Conservation (phyloP, 2,888 invertebrate species). For the Drosophila maculinotata region DNA sequence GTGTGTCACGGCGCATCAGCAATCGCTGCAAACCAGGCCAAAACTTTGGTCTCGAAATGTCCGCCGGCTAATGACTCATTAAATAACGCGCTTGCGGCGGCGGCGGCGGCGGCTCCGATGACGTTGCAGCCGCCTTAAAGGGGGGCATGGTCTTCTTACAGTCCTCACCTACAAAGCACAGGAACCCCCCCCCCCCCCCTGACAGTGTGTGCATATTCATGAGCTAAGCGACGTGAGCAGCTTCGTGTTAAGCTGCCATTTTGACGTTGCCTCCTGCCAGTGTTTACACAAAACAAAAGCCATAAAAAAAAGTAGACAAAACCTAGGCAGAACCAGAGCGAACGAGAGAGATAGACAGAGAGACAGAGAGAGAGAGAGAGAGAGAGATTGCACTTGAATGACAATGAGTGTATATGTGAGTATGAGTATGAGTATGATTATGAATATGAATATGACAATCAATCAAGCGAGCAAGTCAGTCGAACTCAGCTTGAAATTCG, state of each 20-base stretch:
- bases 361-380: neutral
- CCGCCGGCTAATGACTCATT: conserved; percentile 73
- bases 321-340: neutral
- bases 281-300: conserved; percentile 59
- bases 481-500: conserved; percentile 46
- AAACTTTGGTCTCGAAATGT: conserved; percentile 45
- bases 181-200: neutral
- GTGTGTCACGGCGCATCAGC: conserved; percentile 11
- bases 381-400: conserved; percentile 49
- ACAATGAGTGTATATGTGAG: conserved; percentile 49
- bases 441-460: conserved; percentile 73
- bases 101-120: conserved; percentile 1
- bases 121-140: conserved; percentile 28
- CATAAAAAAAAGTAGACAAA: neutral
- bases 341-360: neutral
- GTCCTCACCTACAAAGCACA: neutral
- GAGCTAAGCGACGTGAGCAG: conserved; percentile 59
- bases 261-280: conserved; percentile 58
- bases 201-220: conserved; percentile 70
- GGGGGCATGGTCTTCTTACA: conserved; percentile 21
- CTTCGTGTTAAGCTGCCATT: conserved; percentile 78
- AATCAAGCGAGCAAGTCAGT: conserved; percentile 64
- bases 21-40: conserved; percentile 38
- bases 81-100: conserved; percentile 63
- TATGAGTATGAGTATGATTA: conserved; percentile 47